These are phyloP conservation scores for Arbacia lixula DNA, from an alignment of 53 echinoderm and acorn worm genomes.

Conservation along the genomic window DNA sequence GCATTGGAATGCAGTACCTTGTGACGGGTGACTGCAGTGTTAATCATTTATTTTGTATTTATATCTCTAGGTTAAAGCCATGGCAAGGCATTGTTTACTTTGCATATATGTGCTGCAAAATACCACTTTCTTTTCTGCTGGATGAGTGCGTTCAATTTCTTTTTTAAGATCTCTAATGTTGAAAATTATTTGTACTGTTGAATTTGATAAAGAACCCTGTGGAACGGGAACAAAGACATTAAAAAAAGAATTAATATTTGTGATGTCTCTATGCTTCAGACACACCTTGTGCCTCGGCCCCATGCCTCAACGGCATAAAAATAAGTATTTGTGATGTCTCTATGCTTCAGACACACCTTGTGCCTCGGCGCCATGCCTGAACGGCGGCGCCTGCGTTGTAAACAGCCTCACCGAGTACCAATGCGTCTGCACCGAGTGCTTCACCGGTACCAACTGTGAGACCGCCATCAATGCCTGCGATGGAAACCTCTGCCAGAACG, in stretches of 20 bases:
- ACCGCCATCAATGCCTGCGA: constrained; percentile 73
- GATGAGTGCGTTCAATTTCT: no score
- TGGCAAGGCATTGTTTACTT: no score
- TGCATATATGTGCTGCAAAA: no score
- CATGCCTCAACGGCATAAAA: constrained; percentile 48
- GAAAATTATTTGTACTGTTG: no score
- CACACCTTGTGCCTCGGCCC: constrained; percentile 73
- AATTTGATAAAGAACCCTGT: no score
- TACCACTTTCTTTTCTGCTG: no score
- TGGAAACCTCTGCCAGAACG: constrained; percentile 77
- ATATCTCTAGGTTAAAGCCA: no score
- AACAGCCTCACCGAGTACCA: constrained; percentile 69
- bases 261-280: constrained; percentile 30
- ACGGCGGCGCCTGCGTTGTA: constrained; percentile 81
- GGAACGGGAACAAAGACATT: no score
- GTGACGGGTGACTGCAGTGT: no score
- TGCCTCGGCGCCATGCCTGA: constrained; percentile 71
- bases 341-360: constrained; percentile 72
- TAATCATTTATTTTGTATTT: no score
- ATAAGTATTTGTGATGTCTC: neutral
- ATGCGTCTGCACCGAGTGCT: constrained; percentile 81
- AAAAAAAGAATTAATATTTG: neutral
- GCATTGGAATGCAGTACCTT: no score
- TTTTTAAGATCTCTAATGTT: no score
- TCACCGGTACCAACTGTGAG: constrained; percentile 71